Conservation (phyloP, 2,113 vertebrate species). For the Perca flavescens region DNA sequence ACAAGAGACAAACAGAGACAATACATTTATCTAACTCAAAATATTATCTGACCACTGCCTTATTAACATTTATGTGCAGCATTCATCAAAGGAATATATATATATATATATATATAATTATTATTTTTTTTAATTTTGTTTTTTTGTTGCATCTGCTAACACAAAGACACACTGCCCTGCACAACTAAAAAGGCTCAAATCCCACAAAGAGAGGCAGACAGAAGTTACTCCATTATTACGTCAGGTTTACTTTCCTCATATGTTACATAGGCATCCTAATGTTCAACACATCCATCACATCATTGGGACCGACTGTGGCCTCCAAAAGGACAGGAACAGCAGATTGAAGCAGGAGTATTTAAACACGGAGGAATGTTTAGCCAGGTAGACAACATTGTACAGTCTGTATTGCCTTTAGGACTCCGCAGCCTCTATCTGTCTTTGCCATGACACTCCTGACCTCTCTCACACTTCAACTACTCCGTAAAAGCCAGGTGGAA, state of each 20-base stretch:
- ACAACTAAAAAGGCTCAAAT: background rate
- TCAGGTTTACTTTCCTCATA: conserved; percentile 22
- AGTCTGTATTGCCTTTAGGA: background rate
- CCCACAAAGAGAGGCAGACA: background rate
- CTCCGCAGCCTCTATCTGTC: background rate
- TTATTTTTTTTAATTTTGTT: too few relatives aligned
- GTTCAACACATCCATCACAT: conserved; percentile 40
- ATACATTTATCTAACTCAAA: background rate
- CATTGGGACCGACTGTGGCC: conserved; percentile 16
- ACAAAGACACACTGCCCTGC: background rate
- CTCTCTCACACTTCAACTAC: conserved; percentile 9
- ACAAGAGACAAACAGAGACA: conserved; percentile 15
- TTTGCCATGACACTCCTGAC: conserved; percentile 18
- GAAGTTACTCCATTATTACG: background rate
- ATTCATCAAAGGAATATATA: too few relatives aligned
- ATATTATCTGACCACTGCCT: background rate
- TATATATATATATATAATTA: too few relatives aligned
- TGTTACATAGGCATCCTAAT: conserved; percentile 20
- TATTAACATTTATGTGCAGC: background rate
- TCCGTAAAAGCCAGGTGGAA: background rate
- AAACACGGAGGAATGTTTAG: conserved; percentile 29
- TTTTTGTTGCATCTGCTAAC: too few relatives aligned
- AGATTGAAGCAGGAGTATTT: conserved; percentile 27
- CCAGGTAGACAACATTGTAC: background rate
- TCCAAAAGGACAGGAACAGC: conserved; percentile 34